A percentile compares a stretch with the other conserved stretches of the same genome.
Conservation (phyloP, 2,888 invertebrate species). For the Ophioninae sp. region DNA sequence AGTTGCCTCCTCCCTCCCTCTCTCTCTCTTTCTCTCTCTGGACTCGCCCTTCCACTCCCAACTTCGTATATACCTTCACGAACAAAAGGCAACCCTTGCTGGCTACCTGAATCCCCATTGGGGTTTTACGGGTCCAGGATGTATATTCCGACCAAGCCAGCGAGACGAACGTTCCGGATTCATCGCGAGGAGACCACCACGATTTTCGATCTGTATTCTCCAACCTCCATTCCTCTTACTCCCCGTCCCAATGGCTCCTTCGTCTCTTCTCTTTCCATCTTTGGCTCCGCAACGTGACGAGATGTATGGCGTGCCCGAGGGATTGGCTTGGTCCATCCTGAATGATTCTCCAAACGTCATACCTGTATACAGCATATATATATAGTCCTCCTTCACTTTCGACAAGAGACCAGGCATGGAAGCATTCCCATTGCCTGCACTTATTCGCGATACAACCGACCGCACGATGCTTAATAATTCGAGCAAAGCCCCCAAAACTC, state of each 20-base stretch:
- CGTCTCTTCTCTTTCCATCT: neutral
- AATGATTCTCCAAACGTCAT: slow-evolving; percentile 27
- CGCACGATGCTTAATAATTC: slow-evolving; percentile 53
- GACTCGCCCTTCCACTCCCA: neutral
- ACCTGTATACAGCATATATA: neutral
- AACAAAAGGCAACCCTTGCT: slow-evolving; percentile 60
- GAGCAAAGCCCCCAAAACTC: slow-evolving; percentile 20
- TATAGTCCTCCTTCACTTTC: slow-evolving; percentile 9
- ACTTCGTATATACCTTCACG: slow-evolving; percentile 40
- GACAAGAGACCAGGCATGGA: slow-evolving; percentile 1
- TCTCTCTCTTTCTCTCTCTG: neutral
- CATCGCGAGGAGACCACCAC: slow-evolving; percentile 45
- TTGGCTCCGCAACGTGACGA: slow-evolving; percentile 21
- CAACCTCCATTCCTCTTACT: neutral
- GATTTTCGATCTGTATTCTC: slow-evolving; percentile 51
- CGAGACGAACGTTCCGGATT: slow-evolving; percentile 35
- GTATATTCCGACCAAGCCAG: slow-evolving; percentile 13
- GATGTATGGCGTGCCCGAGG: slow-evolving; percentile 29
- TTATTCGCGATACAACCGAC: slow-evolving; percentile 15
- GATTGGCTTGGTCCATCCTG: slow-evolving; percentile 35
- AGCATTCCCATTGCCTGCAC: neutral
- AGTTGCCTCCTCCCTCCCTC: slow-evolving; percentile 33
- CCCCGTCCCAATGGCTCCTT: neutral
- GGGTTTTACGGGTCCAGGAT: slow-evolving; percentile 48
- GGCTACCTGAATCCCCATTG: slow-evolving; percentile 53